Base-by-base conservation (phyloP, 2,797 vertebrate genomes). In the Argyrosomus regius region DNA sequence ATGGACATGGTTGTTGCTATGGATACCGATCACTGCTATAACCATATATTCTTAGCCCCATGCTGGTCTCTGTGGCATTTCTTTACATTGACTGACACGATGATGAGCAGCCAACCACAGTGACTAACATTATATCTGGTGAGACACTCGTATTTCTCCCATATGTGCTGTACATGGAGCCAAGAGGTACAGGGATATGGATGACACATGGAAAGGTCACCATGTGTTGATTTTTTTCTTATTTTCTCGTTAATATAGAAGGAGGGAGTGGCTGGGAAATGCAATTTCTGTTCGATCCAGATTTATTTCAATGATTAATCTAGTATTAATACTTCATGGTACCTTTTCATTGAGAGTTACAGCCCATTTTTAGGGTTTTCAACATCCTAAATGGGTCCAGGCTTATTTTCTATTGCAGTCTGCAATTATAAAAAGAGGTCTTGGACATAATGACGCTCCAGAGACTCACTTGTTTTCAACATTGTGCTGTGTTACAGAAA, bases 1-100 rank as follows among this genome's bases (percentile, higher is more conserved):
- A 68, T 11, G 35, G 54, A 62, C 49, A 6, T 11, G 18, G 35
- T 28, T 49, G 70, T 82, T 82, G 60, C 85, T 28, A 75, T 82
- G 82, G 79, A 68, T 22, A 82, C 73, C 3, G 41, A 3, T 26
- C 50, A 41, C 22, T 22, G 68, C 54, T 65, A 58, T 45, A 59
- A 16, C 45, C 17, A 13, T 48, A 16, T 9, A 50, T 53, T n/a
- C 16, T 41, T 18, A 12, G 26, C 39, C 48, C 66, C 9, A 1
- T 59, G 24, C 4, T 18, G 12, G 39, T 56, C 58, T 28, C 6
- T 41, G 67, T 4, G 13, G 65, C 20, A 1, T 26, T 50, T n/a
- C 28, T 72, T 7, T 57, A 39, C 45, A 62, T 50, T 43, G 14
- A 16, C 18, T 64, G 22, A 43, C 28, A 45, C 18, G 24, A 61